These are phyloP conservation scores for Diaphora mendica DNA, from an alignment of 2,888 invertebrate genomes.

Conservation along the genomic window DNA sequence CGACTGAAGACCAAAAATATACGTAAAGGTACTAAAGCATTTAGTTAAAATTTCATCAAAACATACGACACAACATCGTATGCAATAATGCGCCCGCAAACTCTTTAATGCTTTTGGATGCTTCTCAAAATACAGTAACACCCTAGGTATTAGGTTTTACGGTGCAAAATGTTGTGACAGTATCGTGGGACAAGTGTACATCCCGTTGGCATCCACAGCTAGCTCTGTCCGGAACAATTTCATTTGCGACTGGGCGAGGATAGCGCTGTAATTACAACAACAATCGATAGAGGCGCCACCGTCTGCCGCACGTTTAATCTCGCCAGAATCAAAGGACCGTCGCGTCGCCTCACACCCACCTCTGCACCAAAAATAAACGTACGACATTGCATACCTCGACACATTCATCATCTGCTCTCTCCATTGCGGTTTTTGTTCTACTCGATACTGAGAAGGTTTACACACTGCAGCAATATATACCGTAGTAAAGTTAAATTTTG, in stretches of 20 bases:
- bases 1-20: constrained; percentile 22
- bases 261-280: constrained; percentile 87
- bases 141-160: constrained; percentile 57
- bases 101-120: constrained; percentile 29
- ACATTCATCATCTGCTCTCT: constrained; percentile 30
- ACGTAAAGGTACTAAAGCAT: constrained; percentile 54
- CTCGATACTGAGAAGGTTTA: not conserved
- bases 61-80: constrained; percentile 57
- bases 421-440: constrained; percentile 56
- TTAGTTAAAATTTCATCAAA: constrained; percentile 67
- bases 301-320: constrained; percentile 87
- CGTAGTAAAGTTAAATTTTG: constrained; percentile 48
- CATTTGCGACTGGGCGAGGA: constrained; percentile 86
- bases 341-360: constrained; percentile 83
- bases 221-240: constrained; percentile 85
- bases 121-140: constrained; percentile 27
- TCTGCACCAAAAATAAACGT: constrained; percentile 61
- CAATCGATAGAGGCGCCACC: constrained; percentile 87
- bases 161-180: constrained; percentile 65
- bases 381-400: constrained; percentile 51
- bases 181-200: constrained; percentile 69
- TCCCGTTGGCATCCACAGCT: constrained; percentile 80
- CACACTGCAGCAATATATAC: constrained; percentile 57
- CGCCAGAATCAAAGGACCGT: constrained; percentile 85
- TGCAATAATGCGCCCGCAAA: constrained; percentile 61